Evolutionary conservation across 2,113 vertebrate species (phyloP).

Genomic region (Strix uralensis): DNA sequence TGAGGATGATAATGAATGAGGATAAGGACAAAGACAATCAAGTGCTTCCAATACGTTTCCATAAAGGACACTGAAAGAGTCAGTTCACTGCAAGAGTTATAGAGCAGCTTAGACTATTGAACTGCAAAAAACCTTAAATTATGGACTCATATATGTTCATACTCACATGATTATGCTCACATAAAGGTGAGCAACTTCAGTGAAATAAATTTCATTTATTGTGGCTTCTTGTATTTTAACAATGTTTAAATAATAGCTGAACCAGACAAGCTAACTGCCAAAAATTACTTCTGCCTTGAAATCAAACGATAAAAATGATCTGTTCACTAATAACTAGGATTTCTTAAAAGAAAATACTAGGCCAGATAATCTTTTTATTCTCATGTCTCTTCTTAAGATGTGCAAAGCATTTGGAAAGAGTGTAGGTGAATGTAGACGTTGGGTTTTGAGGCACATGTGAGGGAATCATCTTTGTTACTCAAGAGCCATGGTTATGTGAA

Average conservation of each 20-base stretch:
- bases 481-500: background rate
- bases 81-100: background rate
- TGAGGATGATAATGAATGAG: background rate
- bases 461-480: accelerated
- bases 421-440: background rate
- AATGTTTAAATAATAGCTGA: background rate
- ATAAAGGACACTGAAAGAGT: background rate
- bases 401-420: background rate
- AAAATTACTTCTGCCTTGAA: background rate
- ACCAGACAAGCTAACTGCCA: background rate
- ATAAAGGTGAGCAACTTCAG: background rate
- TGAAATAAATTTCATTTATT: conserved; percentile 3
- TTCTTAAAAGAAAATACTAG: background rate
- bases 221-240: background rate
- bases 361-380: background rate
- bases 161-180: background rate
- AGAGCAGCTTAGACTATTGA: background rate
- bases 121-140: background rate
- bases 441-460: background rate
- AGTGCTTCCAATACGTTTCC: background rate
- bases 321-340: background rate
- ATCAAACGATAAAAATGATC: background rate
- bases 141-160: background rate
- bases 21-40: background rate
- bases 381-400: background rate